Base-by-base conservation (phyloP, 1,140 invertebrate genomes). In the Holcopasites calliopsidis region DNA sequence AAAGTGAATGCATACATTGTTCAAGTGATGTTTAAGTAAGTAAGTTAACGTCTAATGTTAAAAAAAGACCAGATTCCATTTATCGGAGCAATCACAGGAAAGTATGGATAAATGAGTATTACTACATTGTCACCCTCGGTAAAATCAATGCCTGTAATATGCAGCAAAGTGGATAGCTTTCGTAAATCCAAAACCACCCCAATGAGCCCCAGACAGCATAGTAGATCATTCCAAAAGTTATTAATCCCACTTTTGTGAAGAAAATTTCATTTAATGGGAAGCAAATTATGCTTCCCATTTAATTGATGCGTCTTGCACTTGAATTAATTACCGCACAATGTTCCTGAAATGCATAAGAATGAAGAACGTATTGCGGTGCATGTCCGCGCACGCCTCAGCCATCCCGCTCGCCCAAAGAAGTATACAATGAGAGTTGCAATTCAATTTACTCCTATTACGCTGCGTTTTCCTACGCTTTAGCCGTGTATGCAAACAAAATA, bases 331-430 rank as follows among this genome's bases (percentile, higher is more conserved):
- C 28, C 42, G 26, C 57, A n/a, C 13, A 28, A 35, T 50, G 33
- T 16, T 8, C 16, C 8, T 1, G 33, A 8, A 18, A 62, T 42
- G 18, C 13, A 13, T 52, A 33, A 23, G 47, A 40, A 64, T 52
- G n/a, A n/a, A n/a, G n/a, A n/a, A n/a, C n/a, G 26, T 11, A 28
- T 73, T 65, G 28, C 70, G 21, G 38, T 54, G 47, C 60, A 54
- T 23, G 35, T 52, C 60, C 11, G 42, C 47, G 60, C 49, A 26
- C 13, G 31, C 28, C 50, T 62, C 13, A 26, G 11, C 1, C 40
- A 21, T 26, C 8, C 3, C 18, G 0, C 23, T 28, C 40, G 42
- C 38, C 47, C 26, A 62, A 62, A 28, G 31, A 52, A 62, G 18
- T 57, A 0, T 38, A 0, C 42, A 11, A 21, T 8, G 21, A 58